A percentile compares a stretch with the other conserved stretches of the same genome.
phyloP scores from a whole-genome alignment of 2,797 vertebrate genomes.

The Sebastes umbrosus region DNA sequence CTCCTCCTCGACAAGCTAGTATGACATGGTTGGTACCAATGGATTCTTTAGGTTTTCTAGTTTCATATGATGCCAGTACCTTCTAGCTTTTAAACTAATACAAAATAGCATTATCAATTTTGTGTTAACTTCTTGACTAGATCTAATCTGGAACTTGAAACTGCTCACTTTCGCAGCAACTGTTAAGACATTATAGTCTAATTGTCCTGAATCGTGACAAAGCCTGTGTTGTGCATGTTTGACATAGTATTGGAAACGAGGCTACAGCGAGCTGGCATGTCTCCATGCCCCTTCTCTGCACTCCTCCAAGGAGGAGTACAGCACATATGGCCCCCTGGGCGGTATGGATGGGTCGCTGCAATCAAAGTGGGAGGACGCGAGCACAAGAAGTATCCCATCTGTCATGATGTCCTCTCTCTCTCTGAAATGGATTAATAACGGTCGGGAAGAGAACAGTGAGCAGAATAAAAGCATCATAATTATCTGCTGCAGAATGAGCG shows the following conservation, averaged over 20 bases:
- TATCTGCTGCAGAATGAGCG: conserved; percentile 18
- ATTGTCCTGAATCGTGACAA: conserved; percentile 13
- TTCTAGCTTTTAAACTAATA: background rate
- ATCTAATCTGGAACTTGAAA: background rate
- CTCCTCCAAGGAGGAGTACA: conserved; percentile 70
- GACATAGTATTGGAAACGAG: conserved; percentile 29
- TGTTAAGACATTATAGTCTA: background rate
- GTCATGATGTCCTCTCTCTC: conserved; percentile 60
- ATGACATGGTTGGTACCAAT: too few species aligned
- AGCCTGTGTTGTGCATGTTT: conserved; percentile 12
- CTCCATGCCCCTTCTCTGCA: conserved; percentile 66
- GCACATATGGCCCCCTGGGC: conserved; percentile 80
- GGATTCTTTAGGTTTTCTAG: too few species aligned
- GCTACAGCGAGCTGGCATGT: conserved; percentile 55
- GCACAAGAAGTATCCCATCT: conserved; percentile 73
- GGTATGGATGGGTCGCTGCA: conserved; percentile 68
- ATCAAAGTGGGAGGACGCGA: conserved; percentile 65
- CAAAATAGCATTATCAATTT: background rate
- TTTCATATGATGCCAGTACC: too few species aligned
- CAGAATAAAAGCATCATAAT: conserved; percentile 53
- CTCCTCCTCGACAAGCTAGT: too few species aligned
- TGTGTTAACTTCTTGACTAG: background rate
- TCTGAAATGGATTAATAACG: conserved; percentile 67
- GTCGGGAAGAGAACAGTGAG: conserved; percentile 36
- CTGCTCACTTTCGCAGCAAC: background rate